Base-by-base conservation (phyloP, 1,140 invertebrate species). In the Globodera rostochiensis region DNA sequence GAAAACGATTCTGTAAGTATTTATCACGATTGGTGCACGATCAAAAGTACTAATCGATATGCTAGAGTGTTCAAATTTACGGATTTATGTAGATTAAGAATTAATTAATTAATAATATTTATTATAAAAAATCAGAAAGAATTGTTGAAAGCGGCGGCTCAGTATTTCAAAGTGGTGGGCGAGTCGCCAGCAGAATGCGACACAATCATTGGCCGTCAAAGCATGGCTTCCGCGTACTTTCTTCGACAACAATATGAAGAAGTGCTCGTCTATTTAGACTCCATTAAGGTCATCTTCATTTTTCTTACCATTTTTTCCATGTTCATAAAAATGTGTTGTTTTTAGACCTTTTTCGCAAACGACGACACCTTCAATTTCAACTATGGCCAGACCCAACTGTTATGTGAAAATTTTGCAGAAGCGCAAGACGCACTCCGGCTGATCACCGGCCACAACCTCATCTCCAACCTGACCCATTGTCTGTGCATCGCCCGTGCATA, bases 361-460 rank as follows among this genome's bases (percentile, higher is more conserved):
- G 96, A 99, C 90, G 97, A 99, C 87, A 94, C 93, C 0, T 99
- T 98, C 89, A 98, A 98, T 90, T 98, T 96, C 86, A 98, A 98
- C 90, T 98, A 96, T 90, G 96, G 94, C 8, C 97, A 94, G 93
- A 95, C 96, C 0, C 96, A 97, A 91, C 93, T 94, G 70, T 95
- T 95, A 15, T 94, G 94, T 0, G 95, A 95, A 0, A 95, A 96
- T 84, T 98, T 94, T 89, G 94, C 94, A 87, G 96, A 98, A 91
- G 96, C 96, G 0, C 96, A 98, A 90, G 96, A 98, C 84, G 90
- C 91, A 81, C 74, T 86, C 74, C 50, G 53, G 53, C 47, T 60
- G 46, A 74, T 88, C 49, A 82, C 70, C 66, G 77, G 84, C 21
- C 67, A 69, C 9, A 57, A 78, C 15, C 49, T 77, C 45, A 80